Percentiles rank a stretch among this genome's conserved stretches.
Conservation (phyloP, 2,797 vertebrate species). For the Poeciliopsis infans region DNA sequence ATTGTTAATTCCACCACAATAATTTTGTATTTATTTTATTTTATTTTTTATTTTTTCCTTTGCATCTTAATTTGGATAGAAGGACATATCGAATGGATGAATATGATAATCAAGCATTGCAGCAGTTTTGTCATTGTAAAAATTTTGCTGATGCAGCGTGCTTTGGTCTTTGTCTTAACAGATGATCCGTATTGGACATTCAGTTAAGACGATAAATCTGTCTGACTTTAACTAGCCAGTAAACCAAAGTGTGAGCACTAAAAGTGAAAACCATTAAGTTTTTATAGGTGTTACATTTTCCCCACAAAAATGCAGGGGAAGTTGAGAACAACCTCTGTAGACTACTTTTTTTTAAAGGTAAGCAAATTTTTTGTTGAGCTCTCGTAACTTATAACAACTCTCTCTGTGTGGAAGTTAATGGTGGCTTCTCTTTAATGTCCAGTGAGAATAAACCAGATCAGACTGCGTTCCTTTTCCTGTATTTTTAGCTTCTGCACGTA, state of each 20-base stretch:
- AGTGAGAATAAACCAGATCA: constrained; percentile 20
- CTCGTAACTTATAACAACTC: constrained; percentile 16
- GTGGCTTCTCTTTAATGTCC: constrained; percentile 1
- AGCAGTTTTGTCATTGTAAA: not conserved
- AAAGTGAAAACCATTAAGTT: not conserved
- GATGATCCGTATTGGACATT: not conserved
- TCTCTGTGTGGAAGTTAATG: constrained; percentile 12
- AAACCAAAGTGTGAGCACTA: not conserved
- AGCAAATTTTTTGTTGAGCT: not conserved
- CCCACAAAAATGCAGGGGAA: not conserved
- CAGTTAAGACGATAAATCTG: not conserved
- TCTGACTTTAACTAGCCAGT: not conserved
- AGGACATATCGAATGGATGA: not conserved
- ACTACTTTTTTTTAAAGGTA: not conserved
- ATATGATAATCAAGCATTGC: not conserved
- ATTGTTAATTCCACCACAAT: not conserved
- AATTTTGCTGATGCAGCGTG: not conserved
- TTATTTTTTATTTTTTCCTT: not conserved
- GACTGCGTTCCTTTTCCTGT: not conserved
- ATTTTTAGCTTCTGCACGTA: constrained; percentile 24
- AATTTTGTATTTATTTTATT: not conserved
- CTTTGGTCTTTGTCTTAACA: not conserved
- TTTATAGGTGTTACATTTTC: constrained; percentile 19
- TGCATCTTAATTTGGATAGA: not conserved
- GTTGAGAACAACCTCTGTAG: constrained; percentile 27